Conservation (phyloP, 2,113 vertebrate genomes). For the Phylloscopus trochiloides region DNA sequence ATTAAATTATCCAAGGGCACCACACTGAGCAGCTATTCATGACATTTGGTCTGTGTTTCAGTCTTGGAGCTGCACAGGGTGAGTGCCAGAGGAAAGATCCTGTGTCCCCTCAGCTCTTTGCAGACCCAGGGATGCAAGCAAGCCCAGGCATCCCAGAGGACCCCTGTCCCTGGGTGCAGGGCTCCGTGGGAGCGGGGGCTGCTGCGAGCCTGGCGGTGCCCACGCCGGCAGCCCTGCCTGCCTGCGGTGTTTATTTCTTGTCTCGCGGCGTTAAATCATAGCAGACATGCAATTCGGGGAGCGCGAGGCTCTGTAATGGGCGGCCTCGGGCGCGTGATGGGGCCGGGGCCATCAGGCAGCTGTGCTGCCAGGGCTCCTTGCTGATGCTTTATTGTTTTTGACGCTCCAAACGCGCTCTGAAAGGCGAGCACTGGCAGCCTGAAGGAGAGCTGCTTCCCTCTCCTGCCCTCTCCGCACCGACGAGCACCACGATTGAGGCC, state of each 20-base stretch:
- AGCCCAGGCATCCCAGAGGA: background rate
- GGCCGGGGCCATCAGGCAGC: background rate
- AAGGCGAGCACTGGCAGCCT: background rate
- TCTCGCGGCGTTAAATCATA: conserved; percentile 26
- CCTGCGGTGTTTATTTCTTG: background rate
- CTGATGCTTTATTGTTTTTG: conserved; percentile 43
- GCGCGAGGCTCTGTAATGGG: background rate
- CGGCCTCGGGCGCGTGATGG: background rate
- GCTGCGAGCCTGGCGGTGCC: fast-evolving
- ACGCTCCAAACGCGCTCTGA: background rate
- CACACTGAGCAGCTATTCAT: fast-evolving
- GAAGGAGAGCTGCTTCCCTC: background rate
- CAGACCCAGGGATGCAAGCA: background rate
- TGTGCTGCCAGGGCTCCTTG: background rate
- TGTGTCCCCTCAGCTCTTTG: background rate
- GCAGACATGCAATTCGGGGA: conserved; percentile 51
- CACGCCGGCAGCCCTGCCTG: fast-evolving
- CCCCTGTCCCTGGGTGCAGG: background rate
- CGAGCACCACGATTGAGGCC: background rate
- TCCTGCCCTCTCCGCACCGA: fast-evolving
- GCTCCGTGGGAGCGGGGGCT: fast-evolving
- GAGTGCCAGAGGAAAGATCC: background rate
- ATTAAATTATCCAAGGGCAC: background rate
- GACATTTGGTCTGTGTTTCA: fast-evolving
- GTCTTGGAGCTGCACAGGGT: background rate